phyloP scores from a whole-genome alignment of 2,113 vertebrate species.

The Hydrochoerus hydrochaeris region DNA sequence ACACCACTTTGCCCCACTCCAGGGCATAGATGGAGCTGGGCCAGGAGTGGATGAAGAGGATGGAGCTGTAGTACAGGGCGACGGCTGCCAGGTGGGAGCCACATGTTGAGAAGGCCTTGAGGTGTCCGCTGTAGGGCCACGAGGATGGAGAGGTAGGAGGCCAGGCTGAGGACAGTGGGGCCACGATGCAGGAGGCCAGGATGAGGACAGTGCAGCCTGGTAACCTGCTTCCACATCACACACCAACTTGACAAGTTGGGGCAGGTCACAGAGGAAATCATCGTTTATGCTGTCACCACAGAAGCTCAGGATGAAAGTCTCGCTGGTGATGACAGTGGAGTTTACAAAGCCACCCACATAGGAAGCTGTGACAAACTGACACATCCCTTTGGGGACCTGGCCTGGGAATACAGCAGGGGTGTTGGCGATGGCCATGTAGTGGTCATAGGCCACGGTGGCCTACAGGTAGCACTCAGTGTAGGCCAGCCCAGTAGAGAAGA shows the following conservation, averaged over 20 bases:
- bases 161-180: slow-evolving; percentile 53
- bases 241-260: slow-evolving; percentile 74
- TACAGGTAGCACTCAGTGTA: slow-evolving; percentile 74
- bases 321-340: slow-evolving; percentile 69
- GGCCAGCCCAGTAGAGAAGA: slow-evolving; percentile 68
- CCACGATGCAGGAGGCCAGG: slow-evolving; percentile 62
- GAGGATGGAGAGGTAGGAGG: slow-evolving; percentile 77
- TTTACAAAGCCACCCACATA: slow-evolving; percentile 75
- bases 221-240: slow-evolving; percentile 74
- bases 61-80: slow-evolving; percentile 68
- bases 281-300: slow-evolving; percentile 75
- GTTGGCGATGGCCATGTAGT: slow-evolving; percentile 66
- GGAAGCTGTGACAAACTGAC: slow-evolving; percentile 53
- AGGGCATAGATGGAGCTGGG: slow-evolving; percentile 70
- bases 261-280: slow-evolving; percentile 76
- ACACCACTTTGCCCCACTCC: slow-evolving; percentile 74
- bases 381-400: slow-evolving; percentile 68
- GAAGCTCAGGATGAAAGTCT: slow-evolving; percentile 78
- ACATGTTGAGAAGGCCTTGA: slow-evolving; percentile 79
- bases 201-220: slow-evolving; percentile 70
- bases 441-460: slow-evolving; percentile 73
- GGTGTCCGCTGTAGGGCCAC: neutral
- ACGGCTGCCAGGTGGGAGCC: slow-evolving; percentile 43
- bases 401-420: slow-evolving; percentile 74
- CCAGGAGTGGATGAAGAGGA: slow-evolving; percentile 69